These are phyloP conservation scores for Achlya flavicornis DNA, from an alignment of 2,888 invertebrate genomes.

Conservation along the genomic window DNA sequence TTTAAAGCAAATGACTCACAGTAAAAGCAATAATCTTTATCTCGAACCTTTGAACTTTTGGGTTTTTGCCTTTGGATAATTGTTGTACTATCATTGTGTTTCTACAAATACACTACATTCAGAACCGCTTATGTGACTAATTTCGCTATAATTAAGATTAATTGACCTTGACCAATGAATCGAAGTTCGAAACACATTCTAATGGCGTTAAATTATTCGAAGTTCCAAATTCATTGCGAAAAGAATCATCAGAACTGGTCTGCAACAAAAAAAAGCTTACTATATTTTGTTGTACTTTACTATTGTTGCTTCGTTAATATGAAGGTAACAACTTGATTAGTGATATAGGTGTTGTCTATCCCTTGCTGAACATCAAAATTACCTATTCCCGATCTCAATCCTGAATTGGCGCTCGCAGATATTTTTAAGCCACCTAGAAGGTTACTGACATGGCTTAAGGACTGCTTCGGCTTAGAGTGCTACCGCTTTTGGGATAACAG, in stretches of 20 bases:
- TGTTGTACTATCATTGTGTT: conserved; percentile 25
- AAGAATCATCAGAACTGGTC: conserved; percentile 32
- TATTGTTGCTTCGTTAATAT: conserved; percentile 28
- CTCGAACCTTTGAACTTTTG: conserved; percentile 15
- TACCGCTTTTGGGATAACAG: conserved; percentile 24
- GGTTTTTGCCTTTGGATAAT: conserved; percentile 25
- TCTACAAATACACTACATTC: conserved; percentile 27
- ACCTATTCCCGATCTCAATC: conserved; percentile 26
- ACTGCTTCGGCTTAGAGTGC: conserved; percentile 20
- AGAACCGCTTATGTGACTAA: conserved; percentile 15
- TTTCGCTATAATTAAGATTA: too few relatives aligned
- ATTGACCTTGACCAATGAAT: conserved; percentile 29
- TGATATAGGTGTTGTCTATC: conserved; percentile 27
- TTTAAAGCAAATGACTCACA: conserved; percentile 31
- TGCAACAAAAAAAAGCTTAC: conserved; percentile 27
- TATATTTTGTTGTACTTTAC: conserved; percentile 25
- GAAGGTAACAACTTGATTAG: conserved; percentile 28
- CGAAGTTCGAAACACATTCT: conserved; percentile 25
- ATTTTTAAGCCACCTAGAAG: conserved; percentile 26
- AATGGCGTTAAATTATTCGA: conserved; percentile 27
- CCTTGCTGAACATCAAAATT: conserved; percentile 26
- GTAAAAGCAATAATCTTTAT: conserved; percentile 30
- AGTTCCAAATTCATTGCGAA: conserved; percentile 30
- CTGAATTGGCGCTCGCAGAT: conserved; percentile 25
- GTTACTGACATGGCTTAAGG: conserved; percentile 19